Percentiles rank a stretch among this genome's conserved stretches.
Conservation (phyloP, 2,113 vertebrate species). For the Cyprinodon tularosa region DNA sequence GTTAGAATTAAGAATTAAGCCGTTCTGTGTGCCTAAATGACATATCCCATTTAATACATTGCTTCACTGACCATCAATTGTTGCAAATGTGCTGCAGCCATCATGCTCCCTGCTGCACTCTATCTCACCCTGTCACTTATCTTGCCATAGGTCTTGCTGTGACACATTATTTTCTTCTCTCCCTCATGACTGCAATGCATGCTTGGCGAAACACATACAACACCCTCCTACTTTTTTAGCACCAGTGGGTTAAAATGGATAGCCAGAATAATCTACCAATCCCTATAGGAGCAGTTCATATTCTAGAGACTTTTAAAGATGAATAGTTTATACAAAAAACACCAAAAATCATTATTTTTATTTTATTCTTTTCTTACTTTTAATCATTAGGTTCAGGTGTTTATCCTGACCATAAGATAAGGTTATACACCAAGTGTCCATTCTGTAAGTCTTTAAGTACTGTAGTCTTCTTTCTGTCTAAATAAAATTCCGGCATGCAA, state of each 20-base stretch:
- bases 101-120: conserved; percentile 15
- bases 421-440: too few species aligned
- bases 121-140: conserved; percentile 27
- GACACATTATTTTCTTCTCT: conserved; percentile 32
- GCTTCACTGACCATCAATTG: conserved; percentile 23
- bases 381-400: too few species aligned
- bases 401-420: too few species aligned
- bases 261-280: too few species aligned
- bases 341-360: too few species aligned
- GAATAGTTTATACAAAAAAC: too few species aligned
- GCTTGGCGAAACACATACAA: conserved; percentile 16
- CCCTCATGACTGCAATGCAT: conserved; percentile 57
- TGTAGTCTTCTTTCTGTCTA: too few species aligned
- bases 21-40: conserved; percentile 27
- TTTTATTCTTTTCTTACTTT: too few species aligned
- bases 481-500: too few species aligned
- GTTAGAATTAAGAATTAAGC: conserved; percentile 29
- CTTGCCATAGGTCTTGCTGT: conserved; percentile 47
- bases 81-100: conserved; percentile 29
- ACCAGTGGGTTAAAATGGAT: not conserved
- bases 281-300: too few species aligned
- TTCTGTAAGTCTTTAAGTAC: too few species aligned
- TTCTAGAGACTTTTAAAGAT: too few species aligned
- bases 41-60: conserved; percentile 43
- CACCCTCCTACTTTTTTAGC: not conserved